phyloP scores from a whole-genome alignment of 2,888 invertebrate species.

The Rutpela maculata region DNA sequence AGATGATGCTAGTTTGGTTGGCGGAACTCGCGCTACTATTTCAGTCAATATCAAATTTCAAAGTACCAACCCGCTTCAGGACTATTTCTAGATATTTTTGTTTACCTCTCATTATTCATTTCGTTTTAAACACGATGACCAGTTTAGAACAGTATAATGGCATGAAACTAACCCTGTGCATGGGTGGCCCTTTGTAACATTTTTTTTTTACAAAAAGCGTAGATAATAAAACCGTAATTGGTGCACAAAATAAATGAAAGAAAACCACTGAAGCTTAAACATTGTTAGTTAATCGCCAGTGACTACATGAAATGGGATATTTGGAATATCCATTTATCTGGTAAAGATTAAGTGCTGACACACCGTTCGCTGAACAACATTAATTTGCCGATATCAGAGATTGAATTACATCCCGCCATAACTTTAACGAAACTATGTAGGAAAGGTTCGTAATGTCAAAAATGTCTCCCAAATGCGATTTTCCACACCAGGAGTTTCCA shows the following conservation, averaged over 20 bases:
- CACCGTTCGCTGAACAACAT: conserved; percentile 25
- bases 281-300: conserved; percentile 26
- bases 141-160: not conserved
- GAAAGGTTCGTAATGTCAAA: conserved; percentile 12
- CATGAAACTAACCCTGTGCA: too few species aligned
- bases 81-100: too few species aligned
- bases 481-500: conserved; percentile 2
- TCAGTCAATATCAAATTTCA: too few species aligned
- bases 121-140: not conserved
- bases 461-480: conserved; percentile 1
- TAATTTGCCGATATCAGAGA: conserved; percentile 31
- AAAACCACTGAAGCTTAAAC: conserved; percentile 17
- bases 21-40: too few species aligned
- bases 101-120: too few species aligned
- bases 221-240: conserved; percentile 24
- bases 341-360: conserved; percentile 33
- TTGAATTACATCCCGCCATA: conserved; percentile 22
- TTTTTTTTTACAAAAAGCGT: not conserved
- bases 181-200: too few species aligned
- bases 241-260: conserved; percentile 22
- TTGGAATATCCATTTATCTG: conserved; percentile 31
- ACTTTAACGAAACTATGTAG: conserved; percentile 1
- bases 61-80: too few species aligned
- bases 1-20: too few species aligned
- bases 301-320: conserved; percentile 28